These are phyloP conservation scores for Tipula lateralis DNA, from an alignment of 2,888 invertebrate genomes.

Conservation along the genomic window DNA sequence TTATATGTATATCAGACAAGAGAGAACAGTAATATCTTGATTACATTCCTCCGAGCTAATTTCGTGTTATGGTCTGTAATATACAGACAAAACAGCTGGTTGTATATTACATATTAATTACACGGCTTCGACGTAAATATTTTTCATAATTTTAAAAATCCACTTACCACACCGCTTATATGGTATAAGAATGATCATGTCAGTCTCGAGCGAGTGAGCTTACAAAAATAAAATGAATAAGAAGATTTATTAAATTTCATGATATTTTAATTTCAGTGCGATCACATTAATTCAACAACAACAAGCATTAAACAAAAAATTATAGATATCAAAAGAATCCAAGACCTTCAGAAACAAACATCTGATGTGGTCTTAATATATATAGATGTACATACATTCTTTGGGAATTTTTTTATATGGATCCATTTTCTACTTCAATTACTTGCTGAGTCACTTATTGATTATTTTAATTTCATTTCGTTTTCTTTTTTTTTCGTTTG, in stretches of 20 bases:
- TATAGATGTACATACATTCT: neutral
- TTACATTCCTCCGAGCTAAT: neutral
- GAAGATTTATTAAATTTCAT: conserved; percentile 24
- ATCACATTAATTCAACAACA: neutral
- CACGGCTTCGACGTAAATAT: neutral
- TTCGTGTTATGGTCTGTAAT: neutral
- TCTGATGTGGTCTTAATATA: conserved; percentile 24
- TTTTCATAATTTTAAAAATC: neutral
- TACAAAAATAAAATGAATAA: neutral
- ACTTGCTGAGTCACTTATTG: conserved; percentile 24
- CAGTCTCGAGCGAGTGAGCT: neutral
- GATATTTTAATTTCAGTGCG: conserved; percentile 19
- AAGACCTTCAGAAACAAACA: conserved; percentile 11
- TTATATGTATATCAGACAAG: too few relatives aligned
- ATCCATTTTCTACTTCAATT: conserved; percentile 24
- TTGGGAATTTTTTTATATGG: neutral
- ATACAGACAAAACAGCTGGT: neutral
- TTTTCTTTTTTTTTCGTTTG: neutral
- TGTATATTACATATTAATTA: neutral
- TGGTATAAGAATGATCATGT: neutral
- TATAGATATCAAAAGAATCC: conserved; percentile 19
- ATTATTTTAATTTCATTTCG: conserved; percentile 24
- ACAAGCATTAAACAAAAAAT: neutral
- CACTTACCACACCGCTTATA: neutral
- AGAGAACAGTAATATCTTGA: neutral